Base-by-base conservation (phyloP, 2,797 vertebrate genomes). In the Carcharodon carcharias region DNA sequence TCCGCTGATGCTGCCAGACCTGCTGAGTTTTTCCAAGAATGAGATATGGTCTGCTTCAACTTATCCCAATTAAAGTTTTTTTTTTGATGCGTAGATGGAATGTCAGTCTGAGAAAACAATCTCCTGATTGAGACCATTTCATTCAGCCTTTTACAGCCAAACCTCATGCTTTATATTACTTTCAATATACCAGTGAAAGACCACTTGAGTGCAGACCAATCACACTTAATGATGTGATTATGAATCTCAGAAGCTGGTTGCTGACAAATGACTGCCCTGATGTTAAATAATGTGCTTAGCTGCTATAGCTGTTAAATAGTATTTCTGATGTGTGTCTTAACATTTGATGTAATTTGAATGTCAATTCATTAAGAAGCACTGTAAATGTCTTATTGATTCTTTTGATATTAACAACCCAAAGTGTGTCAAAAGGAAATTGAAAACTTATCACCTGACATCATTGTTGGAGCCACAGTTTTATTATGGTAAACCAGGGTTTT, bases 301-400 rank as follows among this genome's bases (percentile, higher is more conserved):
- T 69, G 23, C 93, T 71, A 45, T 40, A 95, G 9, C 28, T 45
- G 63, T 71, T 95, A 54, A 95, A 50, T 54, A 95, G 28, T 71
- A 31, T 50, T 95, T 71, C n/a, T 95, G 93, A 50, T 95, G 23
- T 69, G 16, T 77, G 54, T 77, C 26, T 73, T 95, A 95, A 56
- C 50, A 73, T 77, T 8, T 95, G 50, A 95, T 95, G 50, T 95
- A 56, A 77, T 73, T 95, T 95, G 94, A 95, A 95, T 35, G 31
- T 77, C 69, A 56, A 95, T 77, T 58, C 69, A 77, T 95, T 73
- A 21, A 77, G 94, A 35, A 28, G 31, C 16, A n/a, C 18, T 77
- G 94, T 77, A 95, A 77, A 95, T 73, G 54, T 50, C 50, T 73
- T 77, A 95, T 23, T 95, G 94, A 95, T 95, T 73, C 28, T 95